Percentiles rank a stretch among this genome's conserved stretches.
Conservation (phyloP, 2,113 vertebrate genomes). For the Ascaphus truei region DNA sequence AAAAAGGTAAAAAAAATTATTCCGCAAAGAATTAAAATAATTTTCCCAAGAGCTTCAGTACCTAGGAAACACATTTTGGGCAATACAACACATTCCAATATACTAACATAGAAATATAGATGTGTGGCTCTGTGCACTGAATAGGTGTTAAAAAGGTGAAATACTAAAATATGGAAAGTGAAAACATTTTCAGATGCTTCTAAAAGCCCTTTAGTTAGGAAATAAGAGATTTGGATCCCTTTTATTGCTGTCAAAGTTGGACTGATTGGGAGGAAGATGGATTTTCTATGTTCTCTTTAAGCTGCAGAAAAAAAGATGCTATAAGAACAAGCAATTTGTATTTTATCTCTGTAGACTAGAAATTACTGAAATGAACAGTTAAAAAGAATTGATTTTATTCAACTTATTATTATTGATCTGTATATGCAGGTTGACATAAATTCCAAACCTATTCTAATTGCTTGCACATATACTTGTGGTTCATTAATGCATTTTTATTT, state of each 20-base stretch:
- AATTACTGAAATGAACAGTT: not conserved
- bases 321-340: not conserved
- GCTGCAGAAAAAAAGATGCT: too few species aligned
- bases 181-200: not conserved
- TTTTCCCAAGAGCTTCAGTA: not conserved
- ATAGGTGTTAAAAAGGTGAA: constrained; percentile 24
- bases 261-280: not conserved
- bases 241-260: not conserved
- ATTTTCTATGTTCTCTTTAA: not conserved
- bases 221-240: not conserved
- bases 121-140: constrained; percentile 26
- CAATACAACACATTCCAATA: not conserved
- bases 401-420: too few species aligned
- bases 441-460: too few species aligned
- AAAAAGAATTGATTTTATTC: not conserved
- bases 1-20: too few species aligned
- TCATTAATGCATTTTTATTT: too few species aligned
- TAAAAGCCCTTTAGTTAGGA: constrained; percentile 6
- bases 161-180: constrained; percentile 9
- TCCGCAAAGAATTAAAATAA: too few species aligned
- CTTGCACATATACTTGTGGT: too few species aligned
- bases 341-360: not conserved
- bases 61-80: not conserved
- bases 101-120: not conserved
- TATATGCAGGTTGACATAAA: too few species aligned